Evolutionary conservation across 2,888 invertebrate genomes (phyloP).

Genomic region (Deilephila porcellus): DNA sequence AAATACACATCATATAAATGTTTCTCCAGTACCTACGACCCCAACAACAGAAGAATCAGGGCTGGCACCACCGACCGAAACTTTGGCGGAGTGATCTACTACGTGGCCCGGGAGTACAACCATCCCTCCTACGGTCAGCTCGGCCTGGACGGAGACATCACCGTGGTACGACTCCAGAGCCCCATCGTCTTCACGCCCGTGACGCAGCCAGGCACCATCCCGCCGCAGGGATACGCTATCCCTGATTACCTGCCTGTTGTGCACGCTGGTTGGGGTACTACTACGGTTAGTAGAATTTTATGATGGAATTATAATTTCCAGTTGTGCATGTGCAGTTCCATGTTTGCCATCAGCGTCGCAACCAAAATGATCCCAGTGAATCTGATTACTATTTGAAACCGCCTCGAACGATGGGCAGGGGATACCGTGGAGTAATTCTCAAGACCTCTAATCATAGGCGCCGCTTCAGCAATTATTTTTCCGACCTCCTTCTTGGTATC

Average conservation of each 20-base stretch:
- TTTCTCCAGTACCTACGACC: constrained; percentile 46
- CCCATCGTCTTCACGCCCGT: constrained; percentile 37
- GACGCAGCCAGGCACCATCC: constrained; percentile 42
- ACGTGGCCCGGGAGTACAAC: constrained; percentile 44
- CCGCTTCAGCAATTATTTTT: too few species aligned
- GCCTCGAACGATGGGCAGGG: too few species aligned
- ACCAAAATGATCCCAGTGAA: too few species aligned
- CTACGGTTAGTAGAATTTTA: constrained; percentile 44
- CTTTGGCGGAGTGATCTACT: constrained; percentile 55
- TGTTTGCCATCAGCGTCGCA: too few species aligned
- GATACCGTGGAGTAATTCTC: too few species aligned
- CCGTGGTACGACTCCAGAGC: constrained; percentile 46
- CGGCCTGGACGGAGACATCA: constrained; percentile 56
- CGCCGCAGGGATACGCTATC: constrained; percentile 36
- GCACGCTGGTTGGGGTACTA: constrained; percentile 51
- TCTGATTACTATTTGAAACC: too few species aligned
- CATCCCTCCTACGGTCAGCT: constrained; percentile 55
- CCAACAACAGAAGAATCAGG: constrained; percentile 56
- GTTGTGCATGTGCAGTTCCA: too few species aligned
- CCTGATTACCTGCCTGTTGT: constrained; percentile 46
- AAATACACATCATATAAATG: too few species aligned
- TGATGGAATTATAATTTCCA: not conserved
- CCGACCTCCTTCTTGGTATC: not conserved
- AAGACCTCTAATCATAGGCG: too few species aligned
- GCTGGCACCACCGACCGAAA: constrained; percentile 61